Evolutionary conservation across 1,140 invertebrate species (phyloP), one percentile per base, ranked within the genome.

Genomic region (Acromyrmex heyeri): DNA sequence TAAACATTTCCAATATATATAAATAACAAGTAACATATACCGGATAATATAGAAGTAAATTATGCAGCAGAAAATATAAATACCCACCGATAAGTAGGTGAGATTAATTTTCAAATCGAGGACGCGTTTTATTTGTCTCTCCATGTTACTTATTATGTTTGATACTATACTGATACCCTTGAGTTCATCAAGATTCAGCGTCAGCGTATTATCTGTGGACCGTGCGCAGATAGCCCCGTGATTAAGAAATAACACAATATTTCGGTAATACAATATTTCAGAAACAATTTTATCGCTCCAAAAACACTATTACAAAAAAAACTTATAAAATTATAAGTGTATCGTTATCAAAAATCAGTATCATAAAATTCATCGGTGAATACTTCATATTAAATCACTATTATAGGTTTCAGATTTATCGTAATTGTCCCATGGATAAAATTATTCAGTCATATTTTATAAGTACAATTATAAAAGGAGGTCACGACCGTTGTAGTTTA

Each of bases 171-270:
- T 53, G 79, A 82, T 82, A 82, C 59, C 79, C 79, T 57, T 73
- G 55, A 48, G 79, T 82, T 82, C 59, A 82, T 82, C 78, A 72
- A 82, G 78, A 82, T 82, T 30, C 67, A 48, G 18, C 79, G 79
- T 82, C 79, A 82, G 16, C 44, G 24, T 10, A 34, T 73, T 82
- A 82, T 82, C 67, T 24, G 38, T 73, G 67, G 79, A 82, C 67
- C 38, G 8, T 34, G 27, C 44, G 34, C 65, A 59, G 34, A 72
- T 72, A 82, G 24, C 65, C 65, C 12, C 53, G 65, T 24, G 67
- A 73, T 73, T 59, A 69, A 82, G 53, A 61, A 73, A 48, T 82
- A 82, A 81, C 64, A 81, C 30, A 38, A 57, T n/a, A 50, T 64
- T 48, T 38, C 34, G 44, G 34, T 61, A 82, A 81, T 30, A 55